Conservation (phyloP, 2,888 invertebrate genomes). For the Charanyca ferruginea region DNA sequence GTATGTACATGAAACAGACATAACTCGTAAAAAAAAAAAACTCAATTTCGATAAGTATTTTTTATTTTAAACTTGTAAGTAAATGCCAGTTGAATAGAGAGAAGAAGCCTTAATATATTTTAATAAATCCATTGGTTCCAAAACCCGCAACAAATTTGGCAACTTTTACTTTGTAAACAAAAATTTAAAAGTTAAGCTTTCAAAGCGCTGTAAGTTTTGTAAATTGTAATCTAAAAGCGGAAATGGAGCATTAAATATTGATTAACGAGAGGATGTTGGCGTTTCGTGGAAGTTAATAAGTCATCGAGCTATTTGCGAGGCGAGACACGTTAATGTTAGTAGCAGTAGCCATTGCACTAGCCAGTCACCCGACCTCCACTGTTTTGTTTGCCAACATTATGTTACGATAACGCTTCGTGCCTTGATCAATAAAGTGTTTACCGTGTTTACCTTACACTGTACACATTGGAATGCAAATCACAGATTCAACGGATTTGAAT, state of each 20-base stretch:
- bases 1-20: slow-evolving; percentile 50
- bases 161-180: slow-evolving; percentile 1
- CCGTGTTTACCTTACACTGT: no score
- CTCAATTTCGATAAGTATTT: slow-evolving; percentile 35
- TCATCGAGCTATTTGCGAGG: slow-evolving; percentile 63
- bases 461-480: slow-evolving; percentile 38
- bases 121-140: slow-evolving; percentile 2
- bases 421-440: slow-evolving; percentile 44
- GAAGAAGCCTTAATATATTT: neutral
- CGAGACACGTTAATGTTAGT: slow-evolving; percentile 45
- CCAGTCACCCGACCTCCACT: slow-evolving; percentile 41
- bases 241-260: slow-evolving; percentile 73
- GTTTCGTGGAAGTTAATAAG: slow-evolving; percentile 67
- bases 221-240: slow-evolving; percentile 59
- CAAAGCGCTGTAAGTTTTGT: slow-evolving; percentile 40
- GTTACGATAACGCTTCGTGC: slow-evolving; percentile 36
- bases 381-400: slow-evolving; percentile 55
- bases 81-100: neutral
- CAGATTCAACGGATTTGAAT: slow-evolving; percentile 30
- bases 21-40: slow-evolving; percentile 42
- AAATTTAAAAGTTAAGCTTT: slow-evolving; percentile 21
- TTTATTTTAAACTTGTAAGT: slow-evolving; percentile 10
- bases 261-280: slow-evolving; percentile 64
- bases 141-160: neutral
- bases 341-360: neutral